These are phyloP conservation scores for Drosophila incognita DNA, from an alignment of 2,888 invertebrate species.

Conservation along the genomic window DNA sequence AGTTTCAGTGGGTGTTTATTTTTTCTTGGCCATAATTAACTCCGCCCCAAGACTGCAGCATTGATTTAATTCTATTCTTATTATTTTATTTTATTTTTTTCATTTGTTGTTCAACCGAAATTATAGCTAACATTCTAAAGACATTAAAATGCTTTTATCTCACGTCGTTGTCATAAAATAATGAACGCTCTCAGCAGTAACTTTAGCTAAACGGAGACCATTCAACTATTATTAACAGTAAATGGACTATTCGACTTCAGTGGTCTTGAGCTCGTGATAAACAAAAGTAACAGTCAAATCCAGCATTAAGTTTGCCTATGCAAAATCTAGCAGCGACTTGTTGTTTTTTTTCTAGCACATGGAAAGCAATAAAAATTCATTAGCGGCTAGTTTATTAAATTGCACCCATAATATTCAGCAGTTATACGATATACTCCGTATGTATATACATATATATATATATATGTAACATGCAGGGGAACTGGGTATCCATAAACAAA, in stretches of 20 bases:
- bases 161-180: conserved; percentile 27
- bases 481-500: conserved; percentile 55
- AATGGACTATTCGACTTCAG: conserved; percentile 10
- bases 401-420: conserved; percentile 50
- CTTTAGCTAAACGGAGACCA: background rate
- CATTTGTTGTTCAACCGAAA: conserved; percentile 10
- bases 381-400: conserved; percentile 49
- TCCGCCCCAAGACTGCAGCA: conserved; percentile 6
- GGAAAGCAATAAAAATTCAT: conserved; percentile 52
- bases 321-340: background rate
- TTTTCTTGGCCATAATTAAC: conserved; percentile 20
- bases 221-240: conserved; percentile 16
- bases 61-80: conserved; percentile 21
- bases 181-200: conserved; percentile 29
- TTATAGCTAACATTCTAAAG: conserved; percentile 68
- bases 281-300: conserved; percentile 7
- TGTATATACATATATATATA: background rate
- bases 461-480: conserved; percentile 10
- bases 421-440: conserved; percentile 13
- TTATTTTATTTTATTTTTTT: conserved; percentile 17
- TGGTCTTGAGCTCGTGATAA: conserved; percentile 2
- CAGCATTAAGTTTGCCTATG: conserved; percentile 13
- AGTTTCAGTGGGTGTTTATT: conserved; percentile 27
- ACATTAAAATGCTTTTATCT: conserved; percentile 75
- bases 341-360: background rate